Conservation (phyloP, 2,888 invertebrate genomes). For the Saturnia japonica region DNA sequence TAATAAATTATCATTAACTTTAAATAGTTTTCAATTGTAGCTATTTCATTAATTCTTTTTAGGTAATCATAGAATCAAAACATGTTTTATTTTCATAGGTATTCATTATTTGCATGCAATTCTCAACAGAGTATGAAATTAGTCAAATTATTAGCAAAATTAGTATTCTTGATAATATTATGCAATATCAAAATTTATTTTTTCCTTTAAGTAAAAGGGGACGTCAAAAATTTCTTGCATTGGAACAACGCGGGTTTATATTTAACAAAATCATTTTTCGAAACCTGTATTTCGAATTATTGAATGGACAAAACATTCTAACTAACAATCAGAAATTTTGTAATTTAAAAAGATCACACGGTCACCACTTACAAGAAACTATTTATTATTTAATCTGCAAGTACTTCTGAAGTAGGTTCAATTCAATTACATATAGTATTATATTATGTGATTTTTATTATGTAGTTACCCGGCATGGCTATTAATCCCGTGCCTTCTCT, state of each 20-base stretch:
- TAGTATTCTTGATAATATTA: too few relatives aligned
- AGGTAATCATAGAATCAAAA: not conserved
- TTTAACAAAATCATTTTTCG: too few relatives aligned
- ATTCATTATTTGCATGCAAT: not conserved
- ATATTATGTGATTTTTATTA: not conserved
- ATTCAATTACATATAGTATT: not conserved
- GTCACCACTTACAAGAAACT: constrained; percentile 57
- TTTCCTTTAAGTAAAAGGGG: too few relatives aligned
- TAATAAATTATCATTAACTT: too few relatives aligned
- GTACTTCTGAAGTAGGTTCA: constrained; percentile 31
- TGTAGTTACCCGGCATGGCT: not conserved
- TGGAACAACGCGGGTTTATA: too few relatives aligned
- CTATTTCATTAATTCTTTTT: not conserved
- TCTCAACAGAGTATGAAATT: not conserved
- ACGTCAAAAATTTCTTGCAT: too few relatives aligned
- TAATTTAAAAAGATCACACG: constrained; percentile 22
- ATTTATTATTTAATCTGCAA: constrained; percentile 45
- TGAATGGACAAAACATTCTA: too few relatives aligned
- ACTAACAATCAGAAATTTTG: not conserved
- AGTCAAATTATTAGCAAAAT: too few relatives aligned
- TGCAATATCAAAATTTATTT: too few relatives aligned
- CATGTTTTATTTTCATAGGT: not conserved
- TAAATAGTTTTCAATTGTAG: not conserved
- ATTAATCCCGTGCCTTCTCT: not conserved
- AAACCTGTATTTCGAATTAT: too few relatives aligned